Evolutionary conservation across 2,888 invertebrate genomes (phyloP).

Genomic region (Clunio marinus): DNA sequence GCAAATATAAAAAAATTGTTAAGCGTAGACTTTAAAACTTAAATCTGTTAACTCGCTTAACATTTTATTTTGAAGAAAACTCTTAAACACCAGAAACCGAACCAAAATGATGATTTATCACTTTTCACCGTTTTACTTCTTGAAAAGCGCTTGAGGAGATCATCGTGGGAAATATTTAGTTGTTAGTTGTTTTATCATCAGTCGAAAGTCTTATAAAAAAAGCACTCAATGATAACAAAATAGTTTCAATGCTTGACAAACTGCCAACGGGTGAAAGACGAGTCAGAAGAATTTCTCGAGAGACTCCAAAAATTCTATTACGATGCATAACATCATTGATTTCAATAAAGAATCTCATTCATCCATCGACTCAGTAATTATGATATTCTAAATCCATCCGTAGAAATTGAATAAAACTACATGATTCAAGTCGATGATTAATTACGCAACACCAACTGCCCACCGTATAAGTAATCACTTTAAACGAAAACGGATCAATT

Average conservation of each 20-base stretch:
- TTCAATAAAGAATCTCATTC: background rate
- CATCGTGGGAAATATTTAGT: background rate
- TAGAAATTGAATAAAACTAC: conserved; percentile 28
- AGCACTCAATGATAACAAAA: too few relatives aligned
- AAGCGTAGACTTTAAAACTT: background rate
- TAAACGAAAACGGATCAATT: background rate
- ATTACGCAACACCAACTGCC: conserved; percentile 7
- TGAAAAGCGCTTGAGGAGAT: background rate
- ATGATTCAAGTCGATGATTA: conserved; percentile 21
- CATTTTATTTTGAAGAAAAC: background rate
- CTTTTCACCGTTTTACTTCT: background rate
- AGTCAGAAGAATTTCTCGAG: background rate
- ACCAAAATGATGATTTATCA: conserved; percentile 8
- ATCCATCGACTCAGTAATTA: conserved; percentile 10
- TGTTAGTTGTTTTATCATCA: conserved; percentile 9
- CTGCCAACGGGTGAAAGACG: background rate
- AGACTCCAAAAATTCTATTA: background rate
- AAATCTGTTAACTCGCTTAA: background rate
- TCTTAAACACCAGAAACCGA: too few relatives aligned
- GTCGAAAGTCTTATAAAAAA: too few relatives aligned
- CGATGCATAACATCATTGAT: too few relatives aligned
- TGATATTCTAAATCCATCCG: conserved; percentile 12
- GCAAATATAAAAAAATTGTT: background rate
- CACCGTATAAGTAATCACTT: background rate
- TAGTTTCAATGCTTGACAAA: conserved; percentile 19